These are phyloP conservation scores for Mycetomoellerius zeteki DNA, from an alignment of 1,140 invertebrate species.

Conservation along the genomic window DNA sequence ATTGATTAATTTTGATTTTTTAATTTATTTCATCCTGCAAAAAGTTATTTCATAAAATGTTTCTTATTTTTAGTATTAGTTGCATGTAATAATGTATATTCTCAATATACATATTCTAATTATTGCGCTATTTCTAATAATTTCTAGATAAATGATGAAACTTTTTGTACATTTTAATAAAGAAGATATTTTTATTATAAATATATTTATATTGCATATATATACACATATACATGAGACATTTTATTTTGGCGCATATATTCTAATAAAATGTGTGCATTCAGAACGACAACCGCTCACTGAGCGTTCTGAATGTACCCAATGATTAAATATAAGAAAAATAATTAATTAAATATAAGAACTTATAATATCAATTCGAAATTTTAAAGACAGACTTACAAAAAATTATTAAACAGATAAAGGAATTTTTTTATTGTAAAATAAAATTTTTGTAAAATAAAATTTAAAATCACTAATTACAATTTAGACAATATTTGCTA, in stretches of 20 bases:
- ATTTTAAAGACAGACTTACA: neutral
- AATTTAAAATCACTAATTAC: slow-evolving; percentile 26
- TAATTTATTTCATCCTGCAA: slow-evolving; percentile 1
- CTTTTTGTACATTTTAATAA: slow-evolving; percentile 20
- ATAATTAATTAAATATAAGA: slow-evolving; percentile 24
- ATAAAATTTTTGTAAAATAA: slow-evolving; percentile 36
- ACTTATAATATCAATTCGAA: neutral
- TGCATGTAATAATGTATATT: neutral
- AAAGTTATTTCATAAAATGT: neutral
- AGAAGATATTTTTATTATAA: slow-evolving; percentile 37
- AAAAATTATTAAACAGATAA: slow-evolving; percentile 71
- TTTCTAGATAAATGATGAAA: neutral
- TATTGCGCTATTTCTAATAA: slow-evolving; percentile 13
- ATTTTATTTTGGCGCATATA: slow-evolving; percentile 5
- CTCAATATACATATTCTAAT: slow-evolving; percentile 29
- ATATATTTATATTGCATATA: neutral
- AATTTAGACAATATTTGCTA: slow-evolving; percentile 25
- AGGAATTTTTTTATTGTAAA: slow-evolving; percentile 53
- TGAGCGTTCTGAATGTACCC: no score
- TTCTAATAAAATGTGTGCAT: neutral
- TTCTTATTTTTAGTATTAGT: neutral
- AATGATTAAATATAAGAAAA: neutral
- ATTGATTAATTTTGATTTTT: slow-evolving; percentile 23
- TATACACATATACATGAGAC: neutral
- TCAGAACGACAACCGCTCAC: no score